Evolutionary conservation across 2,113 vertebrate genomes (phyloP), one percentile per base, ranked within the genome.

Genomic region (Catharus bicknelli): DNA sequence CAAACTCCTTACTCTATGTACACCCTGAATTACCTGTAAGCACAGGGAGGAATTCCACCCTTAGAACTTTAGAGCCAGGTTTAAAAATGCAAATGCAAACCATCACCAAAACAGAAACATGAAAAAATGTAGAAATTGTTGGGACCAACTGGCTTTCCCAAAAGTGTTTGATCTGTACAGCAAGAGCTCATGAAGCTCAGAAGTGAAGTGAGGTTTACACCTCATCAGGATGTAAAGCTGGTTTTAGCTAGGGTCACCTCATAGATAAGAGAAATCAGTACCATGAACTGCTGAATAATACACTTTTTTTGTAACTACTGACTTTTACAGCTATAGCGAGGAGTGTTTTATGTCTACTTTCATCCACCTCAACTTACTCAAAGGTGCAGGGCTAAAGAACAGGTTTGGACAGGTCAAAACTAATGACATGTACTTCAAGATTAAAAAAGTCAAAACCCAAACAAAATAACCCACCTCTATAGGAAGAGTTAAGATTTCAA

Each of bases 401-500:
- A 63, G 58, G 22, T 58, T 34, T 85, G 25, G 27, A 55, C 26
- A 80, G 14, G 16, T 59, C 64, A 64, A 67, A 81, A 25, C 36
- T 43, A 86, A 70, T 8, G 26, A 38, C 6, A 42, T 58, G 11
- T 58, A 80, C 27, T 62, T 55, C 6, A 74, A 29, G 38, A 45
- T 16, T 15, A 40, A 78, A 63, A 11, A 86, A 72, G 29, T 8
- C 23, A 23, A 58, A 58, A 18, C 6, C 27, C 32, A 27, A 57
- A 51, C 36, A 85, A 76, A 89, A 42, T 30, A 57, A 14, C 36
- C 13, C 57, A 85, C 8, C 11, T 69, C 55, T 51, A 26, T 7
- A 70, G 34, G 32, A 90, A 69, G 8, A 61, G 34, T n/a, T 20
- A 78, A 57, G 45, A 92, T 83, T 94, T 93, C 68, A 88, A 94